Evolutionary conservation across 2,113 vertebrate species (phyloP).

Genomic region (Clinocottus analis): DNA sequence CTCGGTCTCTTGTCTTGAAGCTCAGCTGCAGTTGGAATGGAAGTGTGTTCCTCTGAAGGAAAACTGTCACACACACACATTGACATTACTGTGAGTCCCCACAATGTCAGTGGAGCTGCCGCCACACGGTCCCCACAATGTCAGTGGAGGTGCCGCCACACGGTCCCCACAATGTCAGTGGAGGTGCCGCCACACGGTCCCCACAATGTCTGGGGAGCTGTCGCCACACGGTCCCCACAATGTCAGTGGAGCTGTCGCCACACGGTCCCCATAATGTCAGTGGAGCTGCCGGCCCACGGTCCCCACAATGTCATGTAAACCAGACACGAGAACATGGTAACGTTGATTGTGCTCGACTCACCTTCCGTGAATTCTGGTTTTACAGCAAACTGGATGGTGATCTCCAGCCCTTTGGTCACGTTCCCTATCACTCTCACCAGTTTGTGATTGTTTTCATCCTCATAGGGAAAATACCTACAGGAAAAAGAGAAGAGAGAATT

Average conservation of each 20-base stretch:
- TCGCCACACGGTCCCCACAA: not conserved
- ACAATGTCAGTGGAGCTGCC: not conserved
- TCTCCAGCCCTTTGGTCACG: constrained; percentile 75
- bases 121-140: not conserved
- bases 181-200: not conserved
- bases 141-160: not conserved
- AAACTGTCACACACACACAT: constrained; percentile 60
- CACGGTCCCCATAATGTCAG: not conserved
- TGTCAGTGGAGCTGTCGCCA: too few relatives aligned
- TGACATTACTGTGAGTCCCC: not conserved
- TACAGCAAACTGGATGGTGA: constrained; percentile 83
- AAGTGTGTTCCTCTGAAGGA: constrained; percentile 68
- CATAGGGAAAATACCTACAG: constrained; percentile 80
- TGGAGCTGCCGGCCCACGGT: not conserved
- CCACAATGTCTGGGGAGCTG: not conserved
- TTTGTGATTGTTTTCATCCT: constrained; percentile 72
- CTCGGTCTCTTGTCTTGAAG: constrained; percentile 80
- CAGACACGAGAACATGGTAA: too few relatives aligned
- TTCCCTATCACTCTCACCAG: constrained; percentile 81
- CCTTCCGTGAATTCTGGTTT: constrained; percentile 73
- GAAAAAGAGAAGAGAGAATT: not conserved
- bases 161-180: not conserved
- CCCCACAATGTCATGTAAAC: not conserved
- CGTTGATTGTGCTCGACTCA: constrained; percentile 39
- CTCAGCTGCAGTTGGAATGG: constrained; percentile 82